A percentile compares a stretch with the other conserved stretches of the same genome.
These are phyloP conservation scores for Motacilla alba DNA, from an alignment of 2,113 vertebrate species.

Conservation along the genomic window DNA sequence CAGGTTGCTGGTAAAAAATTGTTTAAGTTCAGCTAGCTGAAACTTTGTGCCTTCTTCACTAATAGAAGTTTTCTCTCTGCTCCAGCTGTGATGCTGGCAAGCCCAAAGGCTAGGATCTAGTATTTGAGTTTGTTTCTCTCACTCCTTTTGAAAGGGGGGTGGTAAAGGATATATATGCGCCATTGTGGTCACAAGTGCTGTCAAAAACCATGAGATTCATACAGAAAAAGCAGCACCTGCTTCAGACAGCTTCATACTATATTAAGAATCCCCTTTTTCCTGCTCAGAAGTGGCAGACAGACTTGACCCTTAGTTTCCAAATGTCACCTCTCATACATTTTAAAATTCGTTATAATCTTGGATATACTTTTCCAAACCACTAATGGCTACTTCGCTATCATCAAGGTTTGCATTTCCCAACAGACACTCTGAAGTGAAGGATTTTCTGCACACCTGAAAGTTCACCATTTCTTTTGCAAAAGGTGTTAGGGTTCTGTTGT, in stretches of 20 bases:
- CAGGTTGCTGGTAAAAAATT: not conserved
- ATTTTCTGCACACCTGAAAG: not conserved
- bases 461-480: not conserved
- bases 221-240: not conserved
- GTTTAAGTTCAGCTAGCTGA: conserved; percentile 44
- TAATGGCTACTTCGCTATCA: not conserved
- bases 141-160: conserved; percentile 8
- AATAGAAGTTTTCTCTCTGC: not conserved
- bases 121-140: not conserved
- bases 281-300: not conserved
- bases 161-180: not conserved
- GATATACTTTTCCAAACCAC: not conserved
- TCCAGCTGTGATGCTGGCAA: not conserved
- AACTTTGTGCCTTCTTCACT: conserved; percentile 14
- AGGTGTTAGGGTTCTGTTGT: not conserved
- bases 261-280: not conserved
- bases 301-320: not conserved
- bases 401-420: not conserved
- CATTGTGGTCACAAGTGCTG: not conserved
- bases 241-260: not conserved
- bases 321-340: not conserved
- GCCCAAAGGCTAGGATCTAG: not conserved
- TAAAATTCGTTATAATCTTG: not conserved
- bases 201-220: not conserved
- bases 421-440: not conserved